A percentile compares a stretch with the other conserved stretches of the same genome.
Conservation (phyloP, 2,797 vertebrate genomes). For the Sciurus vulgaris region DNA sequence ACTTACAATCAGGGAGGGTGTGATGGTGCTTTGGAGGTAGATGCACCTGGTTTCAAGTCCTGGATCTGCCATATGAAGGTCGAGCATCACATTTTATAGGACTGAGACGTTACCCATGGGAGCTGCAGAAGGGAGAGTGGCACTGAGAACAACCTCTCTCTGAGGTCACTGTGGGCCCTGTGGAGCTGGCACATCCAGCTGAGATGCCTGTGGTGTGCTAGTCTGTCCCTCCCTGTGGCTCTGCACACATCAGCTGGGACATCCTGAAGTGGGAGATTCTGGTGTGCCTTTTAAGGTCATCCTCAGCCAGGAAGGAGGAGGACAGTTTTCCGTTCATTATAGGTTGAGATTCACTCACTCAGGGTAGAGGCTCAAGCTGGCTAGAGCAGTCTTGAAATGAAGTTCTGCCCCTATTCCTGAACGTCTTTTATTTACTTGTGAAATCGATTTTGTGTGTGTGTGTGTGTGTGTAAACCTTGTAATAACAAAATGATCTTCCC, state of each 20-base stretch:
- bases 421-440: constrained; percentile 56
- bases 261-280: background rate
- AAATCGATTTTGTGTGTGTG: background rate
- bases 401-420: background rate
- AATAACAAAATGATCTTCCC: constrained; percentile 36
- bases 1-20: background rate
- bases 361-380: background rate
- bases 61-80: background rate
- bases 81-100: background rate
- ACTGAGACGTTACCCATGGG: background rate
- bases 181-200: background rate
- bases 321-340: background rate
- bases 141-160: background rate
- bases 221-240: background rate
- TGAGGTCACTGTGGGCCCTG: background rate
- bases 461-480: background rate
- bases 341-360: background rate
- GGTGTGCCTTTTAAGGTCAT: background rate
- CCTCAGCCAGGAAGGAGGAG: background rate
- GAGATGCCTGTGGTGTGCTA: background rate
- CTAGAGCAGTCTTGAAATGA: constrained; percentile 4
- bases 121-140: background rate
- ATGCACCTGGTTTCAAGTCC: background rate
- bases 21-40: background rate
- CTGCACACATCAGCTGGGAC: background rate